Base-by-base conservation (phyloP, 2,888 invertebrate genomes). In the Andrena marginata region DNA sequence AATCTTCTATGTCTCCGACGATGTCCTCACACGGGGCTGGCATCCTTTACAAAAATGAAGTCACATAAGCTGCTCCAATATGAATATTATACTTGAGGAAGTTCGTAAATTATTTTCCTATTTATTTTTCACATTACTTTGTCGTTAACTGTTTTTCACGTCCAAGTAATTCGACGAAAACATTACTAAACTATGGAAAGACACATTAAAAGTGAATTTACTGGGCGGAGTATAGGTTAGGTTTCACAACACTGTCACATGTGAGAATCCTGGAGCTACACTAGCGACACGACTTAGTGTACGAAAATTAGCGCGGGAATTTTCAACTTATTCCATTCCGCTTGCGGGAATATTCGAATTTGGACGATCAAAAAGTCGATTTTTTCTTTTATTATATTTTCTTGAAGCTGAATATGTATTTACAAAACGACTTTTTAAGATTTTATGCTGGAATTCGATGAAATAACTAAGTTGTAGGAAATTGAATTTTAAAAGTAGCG, bases 1-100 rank as follows among this genome's bases (percentile, higher is more conserved):
- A 95, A 95, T 98, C 98, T 94, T 98, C 98, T 82, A 98, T 98
- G 94, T 98, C 98, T 76, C 97, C 97, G 86, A 98, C 96, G 96
- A 87, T 87, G 4, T 97, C 97, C 89, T 95, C 95, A 92, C 96
- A 96, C 80, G 95, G 95, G 87, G 94, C 94, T 90, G 95, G 94
- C 96, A 96, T 96, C 92, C 74, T 87, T 73, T 7, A 8, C 0
- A 31, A n/a, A 31, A 48, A 10, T 29, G 16, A 8, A 59, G 7
- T 54, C 56, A 54, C 54, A 67, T 56, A 23, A 49, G 5, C 5
- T 51, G 0, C 0, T 62, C 60, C 0, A 4, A 64, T 31, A 51
- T 64, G 69, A 71, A n/a, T 8, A 8, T 10, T 8, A 1, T 5
- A n/a, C 6, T 42, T 10, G 16, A 42, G 6, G 29, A 16, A 7